These are phyloP conservation scores for Tenodera sinensis DNA, from an alignment of 2,888 invertebrate genomes.

Conservation along the genomic window DNA sequence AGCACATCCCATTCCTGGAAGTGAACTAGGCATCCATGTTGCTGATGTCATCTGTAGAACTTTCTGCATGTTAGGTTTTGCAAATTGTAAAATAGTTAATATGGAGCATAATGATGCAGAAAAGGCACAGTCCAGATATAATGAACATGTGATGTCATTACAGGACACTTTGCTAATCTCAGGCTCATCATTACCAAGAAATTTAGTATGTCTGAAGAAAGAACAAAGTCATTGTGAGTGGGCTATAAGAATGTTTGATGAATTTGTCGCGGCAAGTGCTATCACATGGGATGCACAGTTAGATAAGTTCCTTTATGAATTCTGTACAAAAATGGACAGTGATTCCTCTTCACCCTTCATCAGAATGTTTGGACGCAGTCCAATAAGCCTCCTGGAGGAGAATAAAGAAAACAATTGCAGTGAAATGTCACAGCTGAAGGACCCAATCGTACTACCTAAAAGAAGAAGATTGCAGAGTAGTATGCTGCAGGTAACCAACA, in stretches of 20 bases:
- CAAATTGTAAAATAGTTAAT: constrained; percentile 33
- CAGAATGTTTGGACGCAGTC: constrained; percentile 35
- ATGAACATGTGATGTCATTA: constrained; percentile 28
- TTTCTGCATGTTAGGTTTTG: constrained; percentile 36
- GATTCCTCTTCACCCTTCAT: constrained; percentile 33
- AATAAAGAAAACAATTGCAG: constrained; percentile 32
- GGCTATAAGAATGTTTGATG: constrained; percentile 31
- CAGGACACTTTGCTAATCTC: not conserved
- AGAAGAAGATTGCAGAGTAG: constrained; percentile 35
- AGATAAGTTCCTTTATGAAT: constrained; percentile 34
- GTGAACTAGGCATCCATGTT: constrained; percentile 28
- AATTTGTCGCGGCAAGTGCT: constrained; percentile 28
- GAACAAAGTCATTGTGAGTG: constrained; percentile 25
- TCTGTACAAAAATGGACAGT: constrained; percentile 25
- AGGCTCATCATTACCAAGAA: not conserved
- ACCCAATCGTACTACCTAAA: not conserved
- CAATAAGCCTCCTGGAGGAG: constrained; percentile 24
- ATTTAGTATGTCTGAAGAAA: not conserved
- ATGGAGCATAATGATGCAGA: constrained; percentile 22
- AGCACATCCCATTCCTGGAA: constrained; percentile 32
- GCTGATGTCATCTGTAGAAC: constrained; percentile 35
- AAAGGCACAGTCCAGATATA: constrained; percentile 28
- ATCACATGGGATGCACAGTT: constrained; percentile 33
- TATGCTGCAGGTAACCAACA: constrained; percentile 33
- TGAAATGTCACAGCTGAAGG: constrained; percentile 24